Conservation (phyloP, 1,140 invertebrate species). For the Hirudo medicinalis region DNA sequence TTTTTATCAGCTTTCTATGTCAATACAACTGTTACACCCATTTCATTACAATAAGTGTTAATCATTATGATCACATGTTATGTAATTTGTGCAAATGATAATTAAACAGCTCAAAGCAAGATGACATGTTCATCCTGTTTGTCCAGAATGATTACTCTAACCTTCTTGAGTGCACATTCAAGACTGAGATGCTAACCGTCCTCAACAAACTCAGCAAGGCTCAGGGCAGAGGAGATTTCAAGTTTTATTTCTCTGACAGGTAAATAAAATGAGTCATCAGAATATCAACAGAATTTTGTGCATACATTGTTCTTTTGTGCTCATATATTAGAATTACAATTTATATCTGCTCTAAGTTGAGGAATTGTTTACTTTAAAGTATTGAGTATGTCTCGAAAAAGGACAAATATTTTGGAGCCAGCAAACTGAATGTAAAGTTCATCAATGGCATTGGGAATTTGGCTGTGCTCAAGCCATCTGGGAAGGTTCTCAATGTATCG, state of each 20-base stretch:
- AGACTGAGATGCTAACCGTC: constrained; percentile 57
- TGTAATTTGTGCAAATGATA: no score
- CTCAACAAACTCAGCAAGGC: constrained; percentile 49
- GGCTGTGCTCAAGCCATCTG: constrained; percentile 44
- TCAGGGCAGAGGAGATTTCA: constrained; percentile 38
- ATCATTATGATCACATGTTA: no score
- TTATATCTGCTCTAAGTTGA: not conserved
- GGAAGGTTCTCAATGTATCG: constrained; percentile 44
- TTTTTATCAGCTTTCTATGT: no score
- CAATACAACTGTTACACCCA: no score
- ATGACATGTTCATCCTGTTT: constrained; percentile 56
- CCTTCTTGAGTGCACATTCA: constrained; percentile 54
- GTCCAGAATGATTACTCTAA: constrained; percentile 54
- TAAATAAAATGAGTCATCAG: constrained; percentile 32
- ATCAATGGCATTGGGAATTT: constrained; percentile 37
- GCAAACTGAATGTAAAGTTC: constrained; percentile 48
- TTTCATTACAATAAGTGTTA: no score
- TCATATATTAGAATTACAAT: not conserved
- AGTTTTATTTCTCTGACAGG: constrained; percentile 47
- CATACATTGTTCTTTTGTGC: not conserved
- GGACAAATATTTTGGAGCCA: constrained; percentile 55
- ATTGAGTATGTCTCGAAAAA: constrained; percentile 50
- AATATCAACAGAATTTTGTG: not conserved
- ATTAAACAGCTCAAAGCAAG: constrained; percentile 45
- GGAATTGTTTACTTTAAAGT: constrained; percentile 31